Percentiles rank a stretch among this genome's conserved stretches.
Evolutionary conservation across 2,888 invertebrate species (phyloP).

Genomic region (Nemapogon koenigi): DNA sequence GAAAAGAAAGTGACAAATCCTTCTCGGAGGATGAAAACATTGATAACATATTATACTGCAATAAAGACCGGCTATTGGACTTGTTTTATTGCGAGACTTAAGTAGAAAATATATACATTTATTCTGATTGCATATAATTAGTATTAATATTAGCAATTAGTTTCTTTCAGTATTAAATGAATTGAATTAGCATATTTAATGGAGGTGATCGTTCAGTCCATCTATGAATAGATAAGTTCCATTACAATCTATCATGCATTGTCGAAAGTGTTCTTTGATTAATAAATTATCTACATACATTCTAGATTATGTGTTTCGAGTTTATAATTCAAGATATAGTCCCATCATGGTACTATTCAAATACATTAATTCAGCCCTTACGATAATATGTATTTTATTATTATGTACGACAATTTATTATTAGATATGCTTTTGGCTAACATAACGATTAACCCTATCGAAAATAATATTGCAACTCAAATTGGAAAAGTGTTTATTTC

Average conservation of each 20-base stretch:
- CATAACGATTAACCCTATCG: no score
- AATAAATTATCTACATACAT: no score
- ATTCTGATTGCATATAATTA: neutral
- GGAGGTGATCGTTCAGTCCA: constrained; percentile 16
- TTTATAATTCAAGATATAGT: no score
- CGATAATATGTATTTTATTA: neutral
- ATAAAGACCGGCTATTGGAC: no score
- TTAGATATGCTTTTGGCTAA: no score
- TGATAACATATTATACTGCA: no score
- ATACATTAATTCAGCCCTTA: neutral
- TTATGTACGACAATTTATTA: no score
- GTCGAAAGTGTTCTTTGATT: neutral
- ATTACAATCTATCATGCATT: neutral
- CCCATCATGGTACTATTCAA: no score
- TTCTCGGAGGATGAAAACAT: no score
- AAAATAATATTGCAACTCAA: neutral
- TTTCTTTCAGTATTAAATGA: constrained; percentile 15
- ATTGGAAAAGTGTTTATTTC: neutral
- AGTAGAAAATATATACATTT: neutral
- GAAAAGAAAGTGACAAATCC: no score
- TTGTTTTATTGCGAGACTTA: no score
- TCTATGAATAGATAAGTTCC: constrained; percentile 7
- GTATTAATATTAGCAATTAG: neutral
- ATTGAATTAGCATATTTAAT: constrained; percentile 22
- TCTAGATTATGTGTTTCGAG: no score